Conservation (phyloP, 2,797 vertebrate genomes). For the Enteromius trimaculatus region DNA sequence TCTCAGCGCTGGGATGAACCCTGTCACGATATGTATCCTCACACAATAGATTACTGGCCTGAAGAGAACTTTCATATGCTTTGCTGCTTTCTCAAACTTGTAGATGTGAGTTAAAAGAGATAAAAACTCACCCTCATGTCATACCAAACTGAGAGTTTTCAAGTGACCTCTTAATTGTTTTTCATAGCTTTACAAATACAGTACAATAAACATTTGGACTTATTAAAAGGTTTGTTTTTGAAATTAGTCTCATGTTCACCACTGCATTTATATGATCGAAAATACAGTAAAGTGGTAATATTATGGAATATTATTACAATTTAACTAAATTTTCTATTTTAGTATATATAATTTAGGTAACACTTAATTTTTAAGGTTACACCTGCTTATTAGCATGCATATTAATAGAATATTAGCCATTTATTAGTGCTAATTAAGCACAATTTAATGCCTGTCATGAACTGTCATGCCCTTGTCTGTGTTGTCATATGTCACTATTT, state of each 20-base stretch:
- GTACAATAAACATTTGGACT: neutral
- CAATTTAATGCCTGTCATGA: no score
- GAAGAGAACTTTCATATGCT: slow-evolving; percentile 26
- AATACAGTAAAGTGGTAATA: neutral
- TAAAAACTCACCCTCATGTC: neutral
- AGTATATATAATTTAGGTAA: neutral
- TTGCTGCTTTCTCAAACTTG: neutral
- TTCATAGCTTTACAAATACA: neutral
- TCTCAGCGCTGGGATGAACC: slow-evolving; percentile 26
- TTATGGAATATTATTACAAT: neutral
- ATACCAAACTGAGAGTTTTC: neutral
- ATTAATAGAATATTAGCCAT: no score
- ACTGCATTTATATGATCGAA: neutral
- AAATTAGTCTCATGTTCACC: neutral
- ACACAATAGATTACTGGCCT: slow-evolving; percentile 35
- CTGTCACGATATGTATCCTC: slow-evolving; percentile 17
- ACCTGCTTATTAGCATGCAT: no score
- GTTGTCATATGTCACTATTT: no score
- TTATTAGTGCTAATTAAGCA: no score
- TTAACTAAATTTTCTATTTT: neutral
- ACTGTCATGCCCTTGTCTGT: no score
- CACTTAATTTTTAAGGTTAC: no score
- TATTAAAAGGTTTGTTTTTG: no score
- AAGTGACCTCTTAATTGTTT: neutral
- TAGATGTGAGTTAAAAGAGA: slow-evolving; percentile 6